Percentiles rank a stretch among this genome's conserved stretches.
Conservation (phyloP, 2,113 vertebrate species). For the Psilopogon haemacephalus region DNA sequence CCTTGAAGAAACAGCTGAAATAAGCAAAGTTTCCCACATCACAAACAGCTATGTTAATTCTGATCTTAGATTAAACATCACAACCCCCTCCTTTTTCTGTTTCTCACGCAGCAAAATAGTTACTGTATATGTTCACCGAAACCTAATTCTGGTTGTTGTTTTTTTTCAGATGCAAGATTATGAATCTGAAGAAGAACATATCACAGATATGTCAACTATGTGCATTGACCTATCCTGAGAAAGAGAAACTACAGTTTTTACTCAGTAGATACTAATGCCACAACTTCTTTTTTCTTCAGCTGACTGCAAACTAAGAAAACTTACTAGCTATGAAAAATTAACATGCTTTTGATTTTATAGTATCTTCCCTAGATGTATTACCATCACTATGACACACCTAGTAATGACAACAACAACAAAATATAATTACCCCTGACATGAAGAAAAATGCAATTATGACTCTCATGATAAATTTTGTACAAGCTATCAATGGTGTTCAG, state of each 20-base stretch:
- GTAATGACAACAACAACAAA: neutral
- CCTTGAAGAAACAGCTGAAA: neutral
- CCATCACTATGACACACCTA: neutral
- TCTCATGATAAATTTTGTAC: neutral
- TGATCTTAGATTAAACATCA: neutral
- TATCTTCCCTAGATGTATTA: neutral
- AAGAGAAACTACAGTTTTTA: neutral
- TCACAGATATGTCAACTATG: neutral
- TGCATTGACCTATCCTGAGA: neutral
- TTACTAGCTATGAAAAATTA: neutral
- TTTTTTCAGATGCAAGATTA: neutral
- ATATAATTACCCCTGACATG: neutral
- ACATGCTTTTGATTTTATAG: neutral
- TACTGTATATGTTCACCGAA: neutral
- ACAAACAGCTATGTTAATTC: neutral
- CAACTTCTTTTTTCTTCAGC: neutral
- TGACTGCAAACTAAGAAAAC: neutral
- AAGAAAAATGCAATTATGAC: neutral
- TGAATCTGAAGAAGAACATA: neutral
- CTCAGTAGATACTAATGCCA: neutral
- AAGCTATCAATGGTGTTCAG: neutral
- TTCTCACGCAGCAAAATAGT: neutral
- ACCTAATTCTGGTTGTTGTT: neutral
- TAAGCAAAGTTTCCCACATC: neutral
- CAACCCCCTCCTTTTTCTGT: neutral